Evolutionary conservation across 2,113 vertebrate species (phyloP).

Genomic region (Hemiprocne comata): DNA sequence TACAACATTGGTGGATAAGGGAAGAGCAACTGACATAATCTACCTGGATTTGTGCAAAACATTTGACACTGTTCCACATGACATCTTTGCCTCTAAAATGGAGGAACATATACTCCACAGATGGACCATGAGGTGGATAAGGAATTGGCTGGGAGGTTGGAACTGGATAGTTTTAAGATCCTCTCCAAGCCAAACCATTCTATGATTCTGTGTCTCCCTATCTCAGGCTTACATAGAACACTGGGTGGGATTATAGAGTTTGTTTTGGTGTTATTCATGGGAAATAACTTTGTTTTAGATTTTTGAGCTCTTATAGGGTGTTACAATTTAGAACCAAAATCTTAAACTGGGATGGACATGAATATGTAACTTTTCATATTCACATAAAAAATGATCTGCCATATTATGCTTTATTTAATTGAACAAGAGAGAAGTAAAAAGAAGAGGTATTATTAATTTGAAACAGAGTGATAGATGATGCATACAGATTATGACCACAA

Average conservation of each 20-base stretch:
- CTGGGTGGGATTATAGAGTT: neutral
- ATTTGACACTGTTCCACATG: too few relatives aligned
- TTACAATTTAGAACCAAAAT: neutral
- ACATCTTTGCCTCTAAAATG: too few relatives aligned
- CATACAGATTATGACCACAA: neutral
- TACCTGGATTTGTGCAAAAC: too few relatives aligned
- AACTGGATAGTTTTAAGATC: too few relatives aligned
- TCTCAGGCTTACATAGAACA: neutral
- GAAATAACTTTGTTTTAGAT: neutral
- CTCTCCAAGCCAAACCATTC: too few relatives aligned
- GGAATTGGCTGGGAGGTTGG: too few relatives aligned
- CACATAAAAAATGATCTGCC: neutral
- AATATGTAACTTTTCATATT: neutral
- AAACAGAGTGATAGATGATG: fast-evolving
- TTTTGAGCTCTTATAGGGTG: neutral
- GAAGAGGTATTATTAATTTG: neutral
- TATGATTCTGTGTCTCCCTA: neutral
- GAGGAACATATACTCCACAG: too few relatives aligned
- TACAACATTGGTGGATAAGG: too few relatives aligned
- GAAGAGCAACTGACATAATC: too few relatives aligned
- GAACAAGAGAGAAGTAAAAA: neutral
- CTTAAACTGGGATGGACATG: neutral
- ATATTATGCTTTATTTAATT: neutral
- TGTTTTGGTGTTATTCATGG: neutral
- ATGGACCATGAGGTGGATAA: too few relatives aligned